phyloP scores from a whole-genome alignment of 2,888 invertebrate species.

The Tenthredo distinguenda region DNA sequence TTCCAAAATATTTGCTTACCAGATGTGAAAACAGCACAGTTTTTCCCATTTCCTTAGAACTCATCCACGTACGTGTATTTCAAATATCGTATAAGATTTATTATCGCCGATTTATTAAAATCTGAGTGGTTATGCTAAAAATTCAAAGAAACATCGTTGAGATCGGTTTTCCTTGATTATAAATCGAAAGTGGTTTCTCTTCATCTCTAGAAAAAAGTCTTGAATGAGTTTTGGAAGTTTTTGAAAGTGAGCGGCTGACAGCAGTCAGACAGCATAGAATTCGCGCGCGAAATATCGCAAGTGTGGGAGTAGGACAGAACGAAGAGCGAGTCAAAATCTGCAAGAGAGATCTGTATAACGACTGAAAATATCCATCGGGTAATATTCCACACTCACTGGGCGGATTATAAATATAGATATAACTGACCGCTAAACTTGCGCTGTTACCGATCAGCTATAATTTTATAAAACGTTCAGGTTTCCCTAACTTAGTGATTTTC shows the following conservation, averaged over 20 bases:
- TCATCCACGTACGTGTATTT: background rate
- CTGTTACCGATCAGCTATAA: background rate
- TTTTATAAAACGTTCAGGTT: background rate
- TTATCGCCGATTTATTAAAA: background rate
- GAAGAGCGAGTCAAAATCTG: background rate
- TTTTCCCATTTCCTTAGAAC: background rate
- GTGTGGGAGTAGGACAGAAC: background rate
- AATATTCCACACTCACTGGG: slow-evolving; percentile 36
- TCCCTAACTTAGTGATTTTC: background rate
- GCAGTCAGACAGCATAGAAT: background rate
- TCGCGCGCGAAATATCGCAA: slow-evolving; percentile 31
- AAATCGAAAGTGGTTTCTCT: background rate
- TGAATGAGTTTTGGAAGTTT: background rate
- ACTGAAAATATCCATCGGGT: slow-evolving; percentile 45
- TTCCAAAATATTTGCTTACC: background rate
- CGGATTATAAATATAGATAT: background rate
- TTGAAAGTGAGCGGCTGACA: slow-evolving; percentile 15
- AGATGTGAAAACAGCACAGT: background rate
- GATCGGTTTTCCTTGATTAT: background rate
- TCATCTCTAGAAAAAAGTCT: background rate
- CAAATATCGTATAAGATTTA: background rate
- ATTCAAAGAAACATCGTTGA: background rate
- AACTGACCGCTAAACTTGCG: background rate
- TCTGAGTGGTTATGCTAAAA: background rate
- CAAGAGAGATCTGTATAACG: background rate